A percentile compares a stretch with the other conserved stretches of the same genome.
Conservation (phyloP, 2,113 vertebrate genomes). For the Neolamprologus modestus region DNA sequence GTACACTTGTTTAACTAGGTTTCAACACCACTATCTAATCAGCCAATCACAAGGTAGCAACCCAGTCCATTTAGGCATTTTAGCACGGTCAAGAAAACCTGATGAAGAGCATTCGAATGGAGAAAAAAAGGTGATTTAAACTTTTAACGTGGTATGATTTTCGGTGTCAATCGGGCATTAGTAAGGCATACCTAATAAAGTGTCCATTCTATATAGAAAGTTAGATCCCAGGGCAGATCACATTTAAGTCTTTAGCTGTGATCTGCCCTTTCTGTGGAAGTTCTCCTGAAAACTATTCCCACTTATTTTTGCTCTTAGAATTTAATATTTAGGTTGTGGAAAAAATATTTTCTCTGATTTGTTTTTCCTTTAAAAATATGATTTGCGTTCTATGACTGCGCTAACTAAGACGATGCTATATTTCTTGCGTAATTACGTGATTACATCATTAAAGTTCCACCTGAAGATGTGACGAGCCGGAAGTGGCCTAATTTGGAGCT, state of each 20-base stretch:
- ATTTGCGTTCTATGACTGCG: background rate
- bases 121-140: background rate
- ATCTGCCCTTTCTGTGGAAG: background rate
- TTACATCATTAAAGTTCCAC: background rate
- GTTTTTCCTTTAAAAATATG: background rate
- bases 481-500: background rate
- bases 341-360: background rate
- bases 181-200: background rate
- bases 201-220: background rate
- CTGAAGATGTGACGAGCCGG: background rate
- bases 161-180: background rate
- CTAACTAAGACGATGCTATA: background rate
- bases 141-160: background rate
- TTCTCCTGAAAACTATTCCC: background rate
- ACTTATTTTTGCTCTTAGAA: background rate
- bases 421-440: background rate
- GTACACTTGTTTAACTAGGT: background rate
- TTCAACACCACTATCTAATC: background rate
- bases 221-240: background rate
- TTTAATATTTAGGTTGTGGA: background rate
- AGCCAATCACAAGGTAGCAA: background rate
- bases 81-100: background rate
- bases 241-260: background rate
- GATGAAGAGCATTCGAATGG: background rate
- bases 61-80: background rate